A percentile compares a stretch with the other conserved stretches of the same genome.
Conservation (phyloP, 2,113 vertebrate genomes). For the Numenius arquata region DNA sequence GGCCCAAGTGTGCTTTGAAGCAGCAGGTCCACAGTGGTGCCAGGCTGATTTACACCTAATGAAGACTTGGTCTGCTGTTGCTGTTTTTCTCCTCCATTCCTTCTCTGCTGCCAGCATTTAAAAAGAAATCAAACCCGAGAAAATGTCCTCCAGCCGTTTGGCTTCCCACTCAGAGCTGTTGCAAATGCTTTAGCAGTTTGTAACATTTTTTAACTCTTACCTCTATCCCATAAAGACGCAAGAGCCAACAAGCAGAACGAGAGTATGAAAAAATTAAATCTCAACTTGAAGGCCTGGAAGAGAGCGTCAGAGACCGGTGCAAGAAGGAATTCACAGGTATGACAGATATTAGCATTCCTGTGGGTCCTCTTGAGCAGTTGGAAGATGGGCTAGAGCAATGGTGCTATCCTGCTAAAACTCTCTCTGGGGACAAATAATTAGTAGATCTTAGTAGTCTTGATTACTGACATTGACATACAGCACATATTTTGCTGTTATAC, state of each 20-base stretch:
- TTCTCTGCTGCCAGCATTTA: not conserved
- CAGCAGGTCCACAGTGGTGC: not conserved
- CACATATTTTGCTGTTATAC: not conserved
- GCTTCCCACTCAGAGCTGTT: not conserved
- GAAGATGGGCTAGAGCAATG: not conserved
- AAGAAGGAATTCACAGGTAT: conserved; percentile 97
- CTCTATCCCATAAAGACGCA: conserved; percentile 78
- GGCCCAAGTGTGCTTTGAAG: not conserved
- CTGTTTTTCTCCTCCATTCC: not conserved
- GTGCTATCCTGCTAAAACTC: not conserved
- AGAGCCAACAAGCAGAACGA: conserved; percentile 94
- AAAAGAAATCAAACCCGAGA: not conserved
- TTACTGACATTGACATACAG: not conserved
- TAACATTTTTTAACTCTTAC: not conserved
- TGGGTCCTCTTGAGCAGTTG: not conserved
- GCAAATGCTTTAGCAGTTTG: not conserved
- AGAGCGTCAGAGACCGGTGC: conserved; percentile 94
- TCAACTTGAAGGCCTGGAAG: conserved; percentile 93
- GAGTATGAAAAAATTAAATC: conserved; percentile 96
- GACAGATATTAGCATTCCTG: not conserved
- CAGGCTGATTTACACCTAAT: not conserved
- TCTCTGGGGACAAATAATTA: not conserved
- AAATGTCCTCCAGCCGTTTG: not conserved
- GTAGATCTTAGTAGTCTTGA: not conserved
- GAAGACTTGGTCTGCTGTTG: not conserved